Conservation (phyloP, 1,140 invertebrate species). For the Brachionus rotundiformis region DNA sequence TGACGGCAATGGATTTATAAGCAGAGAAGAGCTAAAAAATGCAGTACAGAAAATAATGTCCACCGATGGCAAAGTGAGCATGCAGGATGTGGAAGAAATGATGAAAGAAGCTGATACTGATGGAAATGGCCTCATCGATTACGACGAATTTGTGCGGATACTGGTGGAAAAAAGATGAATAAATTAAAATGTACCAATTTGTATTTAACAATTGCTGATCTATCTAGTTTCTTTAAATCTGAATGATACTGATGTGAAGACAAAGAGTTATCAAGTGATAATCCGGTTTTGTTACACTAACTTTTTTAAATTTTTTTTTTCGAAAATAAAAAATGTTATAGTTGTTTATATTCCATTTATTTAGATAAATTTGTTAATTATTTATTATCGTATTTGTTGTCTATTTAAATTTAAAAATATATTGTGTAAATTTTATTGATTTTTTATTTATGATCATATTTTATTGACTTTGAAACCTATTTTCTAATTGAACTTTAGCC, state of each 20-base stretch:
- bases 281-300: neutral
- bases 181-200: neutral
- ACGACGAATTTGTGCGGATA: constrained; percentile 48
- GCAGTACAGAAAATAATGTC: constrained; percentile 50
- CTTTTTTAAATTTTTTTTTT: neutral
- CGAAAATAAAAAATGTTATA: neutral
- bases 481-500: neutral
- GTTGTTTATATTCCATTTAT: constrained; percentile 9
- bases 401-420: neutral
- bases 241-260: neutral
- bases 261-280: neutral
- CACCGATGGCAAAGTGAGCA: constrained; percentile 33
- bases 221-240: neutral
- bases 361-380: neutral
- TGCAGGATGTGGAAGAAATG: constrained; percentile 52
- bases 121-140: constrained; percentile 51
- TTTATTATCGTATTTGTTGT: constrained; percentile 3
- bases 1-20: constrained; percentile 39
- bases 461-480: neutral
- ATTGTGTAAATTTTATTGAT: neutral
- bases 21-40: constrained; percentile 28
- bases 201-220: neutral
- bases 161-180: constrained; percentile 46
- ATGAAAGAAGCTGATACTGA: constrained; percentile 51
- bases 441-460: neutral